Evolutionary conservation across 1,140 invertebrate species (phyloP).

Genomic region (Dreissena rostriformis): DNA sequence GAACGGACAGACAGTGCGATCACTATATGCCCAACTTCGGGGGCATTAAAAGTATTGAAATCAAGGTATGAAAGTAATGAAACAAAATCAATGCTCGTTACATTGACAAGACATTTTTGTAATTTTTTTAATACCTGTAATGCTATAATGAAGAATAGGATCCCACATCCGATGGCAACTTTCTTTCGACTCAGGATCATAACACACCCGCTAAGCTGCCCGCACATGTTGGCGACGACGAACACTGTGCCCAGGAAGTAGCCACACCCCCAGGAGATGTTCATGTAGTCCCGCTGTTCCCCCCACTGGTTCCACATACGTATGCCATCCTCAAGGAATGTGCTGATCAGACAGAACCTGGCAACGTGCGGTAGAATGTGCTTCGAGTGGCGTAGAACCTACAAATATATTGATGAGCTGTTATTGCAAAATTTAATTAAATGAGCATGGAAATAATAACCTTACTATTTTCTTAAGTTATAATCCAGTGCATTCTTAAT

Average conservation of each 20-base stretch:
- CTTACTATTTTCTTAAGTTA: too few species aligned
- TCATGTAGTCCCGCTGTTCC: constrained; percentile 95
- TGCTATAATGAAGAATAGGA: constrained; percentile 97
- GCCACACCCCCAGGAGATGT: constrained; percentile 98
- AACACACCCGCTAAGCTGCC: constrained; percentile 96
- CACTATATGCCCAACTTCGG: too few species aligned
- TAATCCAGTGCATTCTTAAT: too few species aligned
- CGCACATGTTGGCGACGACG: constrained; percentile 95
- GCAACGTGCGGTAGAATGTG: constrained; percentile 97
- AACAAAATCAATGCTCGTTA: too few species aligned
- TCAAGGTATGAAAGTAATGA: too few species aligned
- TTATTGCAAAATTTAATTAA: too few species aligned
- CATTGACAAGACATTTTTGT: neutral
- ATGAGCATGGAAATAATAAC: too few species aligned
- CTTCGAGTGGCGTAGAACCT: constrained; percentile 96
- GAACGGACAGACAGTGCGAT: too few species aligned
- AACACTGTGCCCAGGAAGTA: constrained; percentile 95
- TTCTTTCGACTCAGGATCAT: constrained; percentile 97
- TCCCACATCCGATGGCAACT: constrained; percentile 96
- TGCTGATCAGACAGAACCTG: constrained; percentile 98
- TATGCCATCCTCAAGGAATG: constrained; percentile 99
- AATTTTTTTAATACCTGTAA: constrained; percentile 94
- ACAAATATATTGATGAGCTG: constrained; percentile 50
- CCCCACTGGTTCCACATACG: constrained; percentile 99
- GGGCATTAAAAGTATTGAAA: too few species aligned